phyloP scores from a whole-genome alignment of 2,888 invertebrate genomes.

The Xylota segnis region DNA sequence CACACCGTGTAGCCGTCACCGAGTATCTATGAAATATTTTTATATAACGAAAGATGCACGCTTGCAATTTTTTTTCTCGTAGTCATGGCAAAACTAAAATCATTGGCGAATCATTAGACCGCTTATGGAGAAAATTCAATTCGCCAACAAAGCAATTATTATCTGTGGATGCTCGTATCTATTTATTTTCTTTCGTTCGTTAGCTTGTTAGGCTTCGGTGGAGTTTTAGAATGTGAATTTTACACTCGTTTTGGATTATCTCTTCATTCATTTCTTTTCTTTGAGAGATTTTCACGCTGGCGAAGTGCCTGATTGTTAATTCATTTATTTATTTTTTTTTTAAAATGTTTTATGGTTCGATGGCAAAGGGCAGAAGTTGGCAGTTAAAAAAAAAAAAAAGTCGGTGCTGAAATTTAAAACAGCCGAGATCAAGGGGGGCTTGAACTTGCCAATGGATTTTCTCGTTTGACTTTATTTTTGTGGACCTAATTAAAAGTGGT shows the following conservation, averaged over 20 bases:
- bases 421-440: not conserved
- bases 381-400: not conserved
- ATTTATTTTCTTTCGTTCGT: constrained; percentile 27
- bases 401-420: not conserved
- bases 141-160: constrained; percentile 59
- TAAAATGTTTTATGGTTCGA: not conserved
- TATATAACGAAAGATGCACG: constrained; percentile 65
- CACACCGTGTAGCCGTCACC: not conserved
- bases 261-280: constrained; percentile 7
- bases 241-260: constrained; percentile 38
- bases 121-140: constrained; percentile 65
- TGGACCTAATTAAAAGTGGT: not conserved
- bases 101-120: constrained; percentile 60
- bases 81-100: constrained; percentile 23
- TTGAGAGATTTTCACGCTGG: not conserved
- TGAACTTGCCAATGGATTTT: not conserved
- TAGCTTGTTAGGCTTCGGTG: constrained; percentile 57
- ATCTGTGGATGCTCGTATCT: constrained; percentile 29
- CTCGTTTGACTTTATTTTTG: not conserved
- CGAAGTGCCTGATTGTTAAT: constrained; percentile 1
- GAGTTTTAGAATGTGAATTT: constrained; percentile 57
- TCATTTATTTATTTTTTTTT: not conserved
- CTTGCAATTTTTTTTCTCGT: constrained; percentile 23
- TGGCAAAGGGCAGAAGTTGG: not conserved
- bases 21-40: constrained; percentile 30